These are phyloP conservation scores for Strigamia maritima DNA, from an alignment of 2,888 invertebrate genomes.

Conservation along the genomic window DNA sequence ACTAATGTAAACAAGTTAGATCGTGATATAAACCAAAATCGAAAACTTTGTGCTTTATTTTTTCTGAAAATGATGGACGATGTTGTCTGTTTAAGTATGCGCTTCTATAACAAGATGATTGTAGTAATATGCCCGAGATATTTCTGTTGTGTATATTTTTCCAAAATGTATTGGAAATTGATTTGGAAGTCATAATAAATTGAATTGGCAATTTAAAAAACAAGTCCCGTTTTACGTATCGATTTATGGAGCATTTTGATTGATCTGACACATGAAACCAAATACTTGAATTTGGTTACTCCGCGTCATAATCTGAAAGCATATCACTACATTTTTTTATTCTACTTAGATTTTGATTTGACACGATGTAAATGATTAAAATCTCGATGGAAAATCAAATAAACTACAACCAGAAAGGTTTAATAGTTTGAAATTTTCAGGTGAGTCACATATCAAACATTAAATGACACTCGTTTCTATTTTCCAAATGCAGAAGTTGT, in stretches of 20 bases:
- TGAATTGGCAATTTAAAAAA: not conserved
- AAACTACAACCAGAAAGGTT: not conserved
- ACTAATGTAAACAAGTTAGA: not conserved
- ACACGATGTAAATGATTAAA: not conserved
- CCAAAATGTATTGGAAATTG: not conserved
- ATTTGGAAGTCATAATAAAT: not conserved
- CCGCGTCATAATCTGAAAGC: not conserved
- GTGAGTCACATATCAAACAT: not conserved
- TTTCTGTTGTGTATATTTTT: not conserved
- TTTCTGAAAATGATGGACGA: not conserved
- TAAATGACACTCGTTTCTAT: too few species aligned
- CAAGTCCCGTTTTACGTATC: not conserved
- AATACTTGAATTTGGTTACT: not conserved
- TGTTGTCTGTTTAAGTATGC: not conserved
- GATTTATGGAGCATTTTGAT: not conserved
- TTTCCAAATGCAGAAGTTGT: too few species aligned
- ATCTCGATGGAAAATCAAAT: not conserved
- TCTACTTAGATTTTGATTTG: not conserved
- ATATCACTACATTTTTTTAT: not conserved
- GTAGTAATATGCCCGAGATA: too few species aligned
- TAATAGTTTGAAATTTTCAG: not conserved
- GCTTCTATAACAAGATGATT: too few species aligned
- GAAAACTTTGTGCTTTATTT: not conserved
- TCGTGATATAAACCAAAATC: not conserved
- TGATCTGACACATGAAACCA: not conserved